A percentile compares a stretch with the other conserved stretches of the same genome.
These are phyloP conservation scores for Miichthys miiuy DNA, from an alignment of 2,797 vertebrate species.

Conservation along the genomic window DNA sequence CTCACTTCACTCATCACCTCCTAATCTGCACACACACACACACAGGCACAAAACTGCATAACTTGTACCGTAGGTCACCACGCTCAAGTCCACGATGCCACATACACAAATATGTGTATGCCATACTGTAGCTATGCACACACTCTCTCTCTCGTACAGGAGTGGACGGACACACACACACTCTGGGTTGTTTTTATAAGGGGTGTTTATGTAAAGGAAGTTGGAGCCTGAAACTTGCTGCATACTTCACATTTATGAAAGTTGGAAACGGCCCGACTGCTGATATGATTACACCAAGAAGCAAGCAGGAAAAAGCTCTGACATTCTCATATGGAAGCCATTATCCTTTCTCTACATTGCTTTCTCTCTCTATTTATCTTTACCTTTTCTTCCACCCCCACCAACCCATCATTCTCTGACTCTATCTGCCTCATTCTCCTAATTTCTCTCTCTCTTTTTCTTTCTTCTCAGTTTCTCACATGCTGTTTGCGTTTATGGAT, in stretches of 20 bases:
- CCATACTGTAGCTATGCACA: conserved; percentile 17
- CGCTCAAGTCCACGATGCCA: conserved; percentile 18
- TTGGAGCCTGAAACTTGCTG: conserved; percentile 79
- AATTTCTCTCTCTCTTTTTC: conserved; percentile 33
- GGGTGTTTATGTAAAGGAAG: conserved; percentile 84
- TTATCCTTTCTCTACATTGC: conserved; percentile 85
- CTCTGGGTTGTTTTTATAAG: conserved; percentile 76
- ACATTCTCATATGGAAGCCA: conserved; percentile 95
- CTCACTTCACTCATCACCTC: conserved; percentile 46
- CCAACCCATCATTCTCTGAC: conserved; percentile 23
- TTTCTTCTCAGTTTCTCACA: conserved; percentile 49
- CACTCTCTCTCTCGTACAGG: conserved; percentile 13
- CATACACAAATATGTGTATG: conserved; percentile 33
- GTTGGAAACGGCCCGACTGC: conserved; percentile 91
- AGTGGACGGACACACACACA: conserved; percentile 38
- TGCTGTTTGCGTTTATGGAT: conserved; percentile 53
- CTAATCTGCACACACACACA: conserved; percentile 44
- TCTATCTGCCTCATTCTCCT: conserved; percentile 30
- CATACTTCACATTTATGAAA: conserved; percentile 92
- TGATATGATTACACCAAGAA: conserved; percentile 92
- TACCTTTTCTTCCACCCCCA: conserved; percentile 53
- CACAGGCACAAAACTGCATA: conserved; percentile 16
- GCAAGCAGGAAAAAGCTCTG: conserved; percentile 78
- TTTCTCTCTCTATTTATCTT: conserved; percentile 76
- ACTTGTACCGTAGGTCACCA: conserved; percentile 16